Conservation (phyloP, 2,113 vertebrate species). For the Elachura formosa region DNA sequence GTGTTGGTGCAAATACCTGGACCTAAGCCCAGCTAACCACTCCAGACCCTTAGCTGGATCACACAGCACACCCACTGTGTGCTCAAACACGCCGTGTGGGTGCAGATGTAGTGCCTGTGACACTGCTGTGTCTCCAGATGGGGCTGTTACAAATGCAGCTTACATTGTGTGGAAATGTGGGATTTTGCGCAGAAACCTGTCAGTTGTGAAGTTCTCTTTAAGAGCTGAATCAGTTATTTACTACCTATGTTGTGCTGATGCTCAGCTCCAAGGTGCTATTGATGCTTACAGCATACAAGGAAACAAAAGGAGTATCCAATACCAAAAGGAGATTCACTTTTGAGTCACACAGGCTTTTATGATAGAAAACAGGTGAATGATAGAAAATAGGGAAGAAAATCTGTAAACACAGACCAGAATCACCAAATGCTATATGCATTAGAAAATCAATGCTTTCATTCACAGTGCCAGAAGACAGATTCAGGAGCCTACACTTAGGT, state of each 20-base stretch:
- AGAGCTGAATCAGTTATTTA: neutral
- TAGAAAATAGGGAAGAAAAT: neutral
- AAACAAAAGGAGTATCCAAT: neutral
- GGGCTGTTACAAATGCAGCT: neutral
- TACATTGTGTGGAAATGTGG: neutral
- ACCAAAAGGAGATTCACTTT: neutral
- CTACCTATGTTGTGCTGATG: accelerated
- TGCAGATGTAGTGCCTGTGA: neutral
- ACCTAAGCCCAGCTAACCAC: too few species aligned
- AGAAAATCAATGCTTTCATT: neutral
- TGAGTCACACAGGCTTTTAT: neutral
- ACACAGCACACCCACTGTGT: accelerated
- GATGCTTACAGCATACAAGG: neutral
- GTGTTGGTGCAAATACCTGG: neutral
- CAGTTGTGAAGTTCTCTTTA: neutral
- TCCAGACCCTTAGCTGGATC: accelerated
- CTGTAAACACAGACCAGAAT: neutral
- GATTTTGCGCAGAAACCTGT: neutral
- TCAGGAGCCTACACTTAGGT: neutral
- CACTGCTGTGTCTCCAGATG: neutral
- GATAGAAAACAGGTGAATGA: neutral
- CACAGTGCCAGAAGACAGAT: neutral
- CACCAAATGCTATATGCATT: neutral
- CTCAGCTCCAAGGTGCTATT: neutral
- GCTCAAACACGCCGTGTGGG: accelerated